Conservation (phyloP, 1,140 invertebrate genomes). For the Drosophila lowei region DNA sequence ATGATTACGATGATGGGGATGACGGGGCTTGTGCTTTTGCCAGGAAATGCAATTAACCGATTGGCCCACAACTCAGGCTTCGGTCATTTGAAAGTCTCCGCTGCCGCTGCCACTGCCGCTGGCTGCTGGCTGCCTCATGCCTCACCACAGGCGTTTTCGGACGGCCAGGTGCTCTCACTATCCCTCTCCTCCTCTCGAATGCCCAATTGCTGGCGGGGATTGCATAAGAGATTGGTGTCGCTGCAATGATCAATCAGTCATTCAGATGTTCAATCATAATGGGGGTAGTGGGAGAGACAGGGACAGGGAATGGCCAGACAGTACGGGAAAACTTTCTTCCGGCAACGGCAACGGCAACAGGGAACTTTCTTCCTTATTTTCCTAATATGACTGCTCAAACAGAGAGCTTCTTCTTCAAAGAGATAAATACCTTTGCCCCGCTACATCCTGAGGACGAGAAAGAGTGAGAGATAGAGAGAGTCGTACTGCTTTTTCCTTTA, state of each 20-base stretch:
- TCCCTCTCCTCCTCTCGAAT: conserved; percentile 33
- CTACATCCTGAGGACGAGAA: no score
- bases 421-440: no score
- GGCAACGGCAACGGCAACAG: no score
- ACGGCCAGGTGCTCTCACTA: conserved; percentile 37
- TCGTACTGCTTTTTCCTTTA: no score
- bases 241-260: conserved; percentile 36
- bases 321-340: background rate
- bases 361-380: conserved; percentile 50
- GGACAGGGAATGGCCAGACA: background rate
- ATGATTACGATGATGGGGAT: conserved; percentile 25
- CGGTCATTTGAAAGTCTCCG: conserved; percentile 64
- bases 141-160: conserved; percentile 30
- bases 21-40: conserved; percentile 16
- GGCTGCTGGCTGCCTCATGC: background rate
- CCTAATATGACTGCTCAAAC: no score
- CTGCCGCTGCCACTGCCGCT: conserved; percentile 20
- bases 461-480: no score
- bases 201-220: conserved; percentile 55
- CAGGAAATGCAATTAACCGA: conserved; percentile 80
- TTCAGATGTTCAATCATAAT: conserved; percentile 45
- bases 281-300: background rate
- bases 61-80: conserved; percentile 64
- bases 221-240: conserved; percentile 42
- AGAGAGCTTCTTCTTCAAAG: no score